These are phyloP conservation scores for Palythoa grandiflora DNA, from an alignment of 92 coral and sea anemone genomes.

Conservation along the genomic window DNA sequence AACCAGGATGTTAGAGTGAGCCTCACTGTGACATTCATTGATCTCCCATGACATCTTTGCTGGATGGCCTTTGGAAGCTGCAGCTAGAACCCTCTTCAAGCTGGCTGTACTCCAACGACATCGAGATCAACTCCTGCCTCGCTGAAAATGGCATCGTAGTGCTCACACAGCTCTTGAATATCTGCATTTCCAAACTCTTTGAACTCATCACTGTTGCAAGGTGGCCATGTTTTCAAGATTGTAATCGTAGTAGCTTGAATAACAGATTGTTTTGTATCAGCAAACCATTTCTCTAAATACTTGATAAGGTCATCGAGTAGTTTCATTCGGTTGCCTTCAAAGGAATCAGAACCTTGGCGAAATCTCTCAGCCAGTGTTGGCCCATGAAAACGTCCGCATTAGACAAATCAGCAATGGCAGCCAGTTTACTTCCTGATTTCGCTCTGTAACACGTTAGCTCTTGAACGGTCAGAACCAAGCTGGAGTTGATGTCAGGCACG, in stretches of 20 bases:
- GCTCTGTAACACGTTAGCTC: slow-evolving; percentile 8
- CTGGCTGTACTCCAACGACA: neutral
- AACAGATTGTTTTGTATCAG: no score
- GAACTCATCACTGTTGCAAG: neutral
- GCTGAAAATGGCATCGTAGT: slow-evolving; percentile 9
- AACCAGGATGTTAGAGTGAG: no score
- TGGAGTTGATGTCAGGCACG: slow-evolving; percentile 11
- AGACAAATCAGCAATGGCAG: slow-evolving; percentile 7
- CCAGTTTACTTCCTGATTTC: slow-evolving; percentile 12
- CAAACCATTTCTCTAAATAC: neutral
- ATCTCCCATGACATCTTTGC: no score
- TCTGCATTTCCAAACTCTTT: slow-evolving; percentile 9
- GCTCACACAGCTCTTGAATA: slow-evolving; percentile 19
- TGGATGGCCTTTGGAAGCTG: no score
- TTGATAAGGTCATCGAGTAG: neutral
- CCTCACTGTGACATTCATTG: no score
- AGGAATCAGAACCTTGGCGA: neutral
- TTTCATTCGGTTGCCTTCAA: neutral
- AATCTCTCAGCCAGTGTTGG: slow-evolving; percentile 9
- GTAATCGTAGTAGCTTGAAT: neutral
- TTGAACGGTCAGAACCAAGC: slow-evolving; percentile 2
- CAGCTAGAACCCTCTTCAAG: no score
- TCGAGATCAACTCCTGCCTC: slow-evolving; percentile 10
- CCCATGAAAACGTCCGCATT: slow-evolving; percentile 15
- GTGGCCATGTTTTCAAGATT: slow-evolving; percentile 2